These are phyloP conservation scores for Cephus cinctus DNA, from an alignment of 1,140 invertebrate genomes.

Conservation along the genomic window DNA sequence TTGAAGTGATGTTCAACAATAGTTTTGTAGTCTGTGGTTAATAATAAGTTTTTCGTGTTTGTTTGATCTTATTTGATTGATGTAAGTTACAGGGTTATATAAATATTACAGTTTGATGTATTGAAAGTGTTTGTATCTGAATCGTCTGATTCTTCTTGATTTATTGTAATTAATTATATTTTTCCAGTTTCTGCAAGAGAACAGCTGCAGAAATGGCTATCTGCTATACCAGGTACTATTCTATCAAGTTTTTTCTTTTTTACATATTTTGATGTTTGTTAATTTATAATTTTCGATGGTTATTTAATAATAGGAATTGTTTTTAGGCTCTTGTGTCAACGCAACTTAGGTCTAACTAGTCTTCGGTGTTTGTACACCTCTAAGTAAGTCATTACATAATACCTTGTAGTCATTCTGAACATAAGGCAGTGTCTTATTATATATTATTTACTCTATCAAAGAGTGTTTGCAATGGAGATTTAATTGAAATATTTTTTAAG, in stretches of 20 bases:
- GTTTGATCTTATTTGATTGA: no score
- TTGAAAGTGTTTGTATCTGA: no score
- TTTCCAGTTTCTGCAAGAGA: no score
- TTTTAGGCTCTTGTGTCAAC: constrained; percentile 28
- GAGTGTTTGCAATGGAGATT: no score
- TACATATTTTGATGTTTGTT: constrained; percentile 8
- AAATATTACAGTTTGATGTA: no score
- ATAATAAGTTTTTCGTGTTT: no score
- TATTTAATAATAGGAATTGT: neutral
- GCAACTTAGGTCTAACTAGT: constrained; percentile 18
- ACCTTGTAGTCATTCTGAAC: constrained; percentile 15
- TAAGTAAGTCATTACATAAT: constrained; percentile 35
- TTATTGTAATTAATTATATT: no score
- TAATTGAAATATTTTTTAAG: constrained; percentile 2
- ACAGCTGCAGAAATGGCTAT: constrained; percentile 36
- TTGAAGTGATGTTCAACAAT: no score
- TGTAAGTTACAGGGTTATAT: no score
- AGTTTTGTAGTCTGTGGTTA: no score
- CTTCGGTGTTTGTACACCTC: constrained; percentile 29
- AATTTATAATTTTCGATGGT: neutral
- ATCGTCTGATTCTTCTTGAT: no score
- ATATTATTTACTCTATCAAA: neutral
- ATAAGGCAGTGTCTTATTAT: constrained; percentile 9
- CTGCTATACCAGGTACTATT: constrained; percentile 31
- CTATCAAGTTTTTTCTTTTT: neutral